Evolutionary conservation across 35 echinoderm and acorn worm genomes (phyloP), one percentile per base, ranked within the genome.

Genomic region (Apostichopus parvimensis): DNA sequence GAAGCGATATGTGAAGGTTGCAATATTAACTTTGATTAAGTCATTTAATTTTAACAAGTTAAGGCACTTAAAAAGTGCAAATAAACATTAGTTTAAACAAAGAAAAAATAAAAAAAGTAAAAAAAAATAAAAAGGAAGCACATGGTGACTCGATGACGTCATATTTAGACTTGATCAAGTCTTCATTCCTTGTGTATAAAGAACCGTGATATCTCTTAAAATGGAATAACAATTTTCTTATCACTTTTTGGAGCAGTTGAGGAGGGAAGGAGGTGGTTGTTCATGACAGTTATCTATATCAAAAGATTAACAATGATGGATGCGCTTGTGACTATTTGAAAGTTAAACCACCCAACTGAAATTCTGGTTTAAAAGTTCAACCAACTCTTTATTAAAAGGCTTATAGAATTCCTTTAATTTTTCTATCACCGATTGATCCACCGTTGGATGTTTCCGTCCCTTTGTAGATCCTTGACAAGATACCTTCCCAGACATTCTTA

Each of bases 381-480:
- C 57, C 24, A 87, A 59, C 11, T 71, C 57, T 34, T 87, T 20
- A 15, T 87, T 59, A 45, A 62, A 87, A 6, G 93, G 93, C 58
- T 82, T 76, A 55, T 94, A 94, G 61, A 94, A 94, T 20, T 90
- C 56, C 17, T 68, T 56, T 14, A 94, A 76, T 79, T 83, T 62
- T 57, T 90, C 55, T 3, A 83, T 55, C 9, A 94, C 87, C 22
- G 6, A 26, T 54, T 52, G 78, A 17, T 90, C 68, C 0, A 94
- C 79, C 73, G 78, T 77, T n/a, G 93, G 93, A 83, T 94, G 93
- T 53, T 90, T 94, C 65, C 93, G 9, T 53, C 93, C 93, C 77
- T 94, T 94, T 6, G 71, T 55, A 79, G 62, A 60, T 15, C 76
- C 73, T 11, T 66, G 65, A 26, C 93, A 94, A 73, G 56, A 79